Evolutionary conservation across 2,113 vertebrate genomes (phyloP).

Genomic region (Desmodus rotundus): DNA sequence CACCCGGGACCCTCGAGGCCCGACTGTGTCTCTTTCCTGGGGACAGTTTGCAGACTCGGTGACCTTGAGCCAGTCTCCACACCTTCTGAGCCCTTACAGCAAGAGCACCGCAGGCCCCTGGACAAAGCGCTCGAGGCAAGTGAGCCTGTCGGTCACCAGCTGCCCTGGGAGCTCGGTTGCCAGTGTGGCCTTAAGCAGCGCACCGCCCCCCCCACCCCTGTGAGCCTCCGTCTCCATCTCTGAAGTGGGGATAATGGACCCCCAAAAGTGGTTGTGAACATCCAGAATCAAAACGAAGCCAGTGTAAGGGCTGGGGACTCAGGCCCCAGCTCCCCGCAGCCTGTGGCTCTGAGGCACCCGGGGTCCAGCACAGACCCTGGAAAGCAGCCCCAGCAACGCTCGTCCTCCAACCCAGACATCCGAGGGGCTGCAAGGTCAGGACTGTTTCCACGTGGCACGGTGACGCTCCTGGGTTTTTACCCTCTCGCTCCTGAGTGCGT

Average conservation of each 20-base stretch:
- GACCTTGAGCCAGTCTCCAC: background rate
- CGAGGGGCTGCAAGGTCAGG: background rate
- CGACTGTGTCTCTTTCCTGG: background rate
- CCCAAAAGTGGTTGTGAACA: background rate
- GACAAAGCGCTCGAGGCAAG: background rate
- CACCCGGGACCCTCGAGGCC: background rate
- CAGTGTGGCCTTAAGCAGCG: background rate
- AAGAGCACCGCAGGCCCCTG: rapidly evolving
- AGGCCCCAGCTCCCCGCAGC: background rate
- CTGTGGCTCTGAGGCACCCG: background rate
- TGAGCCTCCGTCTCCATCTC: background rate
- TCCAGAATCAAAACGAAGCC: background rate
- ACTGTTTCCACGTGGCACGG: background rate
- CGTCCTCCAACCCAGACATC: background rate
- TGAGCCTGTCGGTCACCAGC: background rate
- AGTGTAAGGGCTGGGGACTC: background rate
- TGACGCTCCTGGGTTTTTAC: no score
- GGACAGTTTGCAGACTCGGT: background rate
- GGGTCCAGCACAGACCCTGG: background rate
- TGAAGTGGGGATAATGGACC: background rate
- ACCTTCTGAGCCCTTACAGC: background rate
- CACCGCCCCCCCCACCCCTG: no score
- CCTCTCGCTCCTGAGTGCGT: background rate
- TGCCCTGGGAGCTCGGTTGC: rapidly evolving
- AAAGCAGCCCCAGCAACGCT: background rate